Percentiles rank a stretch among this genome's conserved stretches.
These are phyloP conservation scores for Heliconius hewitsoni DNA, from an alignment of 1,140 invertebrate species.

Conservation along the genomic window DNA sequence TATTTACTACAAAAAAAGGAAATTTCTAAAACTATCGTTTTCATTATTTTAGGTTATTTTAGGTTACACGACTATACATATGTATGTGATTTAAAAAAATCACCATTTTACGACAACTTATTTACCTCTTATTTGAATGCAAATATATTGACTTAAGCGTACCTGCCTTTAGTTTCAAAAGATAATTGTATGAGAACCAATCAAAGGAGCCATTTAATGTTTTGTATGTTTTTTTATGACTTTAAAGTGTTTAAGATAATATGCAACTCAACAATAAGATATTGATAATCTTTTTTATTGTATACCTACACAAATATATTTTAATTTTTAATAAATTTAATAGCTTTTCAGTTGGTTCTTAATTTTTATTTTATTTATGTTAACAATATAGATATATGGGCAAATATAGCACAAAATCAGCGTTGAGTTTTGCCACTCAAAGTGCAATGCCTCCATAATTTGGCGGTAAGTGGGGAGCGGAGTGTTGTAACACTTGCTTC, in stretches of 20 bases:
- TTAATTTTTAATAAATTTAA: not conserved
- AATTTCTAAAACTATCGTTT: not conserved
- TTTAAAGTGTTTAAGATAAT: not conserved
- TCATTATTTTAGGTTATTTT: not conserved
- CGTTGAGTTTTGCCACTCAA: too few relatives aligned
- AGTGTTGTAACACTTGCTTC: too few relatives aligned
- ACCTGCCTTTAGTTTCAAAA: conserved; percentile 3
- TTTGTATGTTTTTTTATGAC: not conserved
- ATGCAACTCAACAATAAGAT: not conserved
- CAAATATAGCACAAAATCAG: too few relatives aligned
- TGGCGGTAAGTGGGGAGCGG: too few relatives aligned
- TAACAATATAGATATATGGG: too few relatives aligned
- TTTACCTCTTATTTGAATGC: not conserved
- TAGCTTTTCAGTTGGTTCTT: not conserved
- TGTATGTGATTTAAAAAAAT: not conserved
- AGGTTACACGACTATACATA: not conserved
- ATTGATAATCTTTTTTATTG: not conserved
- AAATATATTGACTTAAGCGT: not conserved
- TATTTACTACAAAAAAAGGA: too few relatives aligned
- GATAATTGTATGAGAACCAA: not conserved
- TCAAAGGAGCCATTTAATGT: not conserved
- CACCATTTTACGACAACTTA: not conserved
- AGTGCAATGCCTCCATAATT: too few relatives aligned
- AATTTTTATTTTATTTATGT: not conserved
- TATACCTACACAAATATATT: not conserved